Evolutionary conservation across 2,888 invertebrate genomes (phyloP), one percentile per base, ranked within the genome.

Genomic region (Galerucella pusilla): DNA sequence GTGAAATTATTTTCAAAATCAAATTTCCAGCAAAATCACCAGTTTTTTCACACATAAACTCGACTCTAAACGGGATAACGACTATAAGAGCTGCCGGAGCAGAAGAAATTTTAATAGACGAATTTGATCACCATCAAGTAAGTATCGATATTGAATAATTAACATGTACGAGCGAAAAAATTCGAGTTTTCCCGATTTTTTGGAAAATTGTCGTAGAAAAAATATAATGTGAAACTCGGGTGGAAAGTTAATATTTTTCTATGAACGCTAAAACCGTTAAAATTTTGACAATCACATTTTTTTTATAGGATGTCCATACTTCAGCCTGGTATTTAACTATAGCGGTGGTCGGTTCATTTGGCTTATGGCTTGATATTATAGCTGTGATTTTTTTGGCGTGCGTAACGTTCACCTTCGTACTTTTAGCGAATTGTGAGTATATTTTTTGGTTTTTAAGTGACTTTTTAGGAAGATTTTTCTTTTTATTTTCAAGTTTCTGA

Each of bases 341-440:
- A n/a, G 88, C 91, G 14, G 89, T 91, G n/a, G 90, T 91, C 77
- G 89, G 90, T 3, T 90, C 91, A 0, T 93, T 93, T 84, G 91
- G 92, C 0, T 88, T 93, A 35, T 93, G 92, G 91, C 84, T 93
- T 77, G 92, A 92, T 82, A 85, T 91, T 14, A 89, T 92, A 14
- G 92, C 91, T 6, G 89, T 91, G 1, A n/a, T 86, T 1, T 93
- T 93, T 80, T 90, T 92, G 1, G 86, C 90, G 0, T 85, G 90
- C 12, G 90, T 93, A 1, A 90, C 91, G 0, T 91, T 91, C 81
- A 91, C 92, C 63, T 93, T 93, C 85, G 87, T 83, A 7, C 46
- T 83, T 16, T 70, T 82, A 11, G 73, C 76, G 12, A 76, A 79
- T 54, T 80, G 85, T 85, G 77, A 83, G 83, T 83, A 7, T 42